phyloP scores from a whole-genome alignment of 2,797 vertebrate species.

The Chelon labrosus region DNA sequence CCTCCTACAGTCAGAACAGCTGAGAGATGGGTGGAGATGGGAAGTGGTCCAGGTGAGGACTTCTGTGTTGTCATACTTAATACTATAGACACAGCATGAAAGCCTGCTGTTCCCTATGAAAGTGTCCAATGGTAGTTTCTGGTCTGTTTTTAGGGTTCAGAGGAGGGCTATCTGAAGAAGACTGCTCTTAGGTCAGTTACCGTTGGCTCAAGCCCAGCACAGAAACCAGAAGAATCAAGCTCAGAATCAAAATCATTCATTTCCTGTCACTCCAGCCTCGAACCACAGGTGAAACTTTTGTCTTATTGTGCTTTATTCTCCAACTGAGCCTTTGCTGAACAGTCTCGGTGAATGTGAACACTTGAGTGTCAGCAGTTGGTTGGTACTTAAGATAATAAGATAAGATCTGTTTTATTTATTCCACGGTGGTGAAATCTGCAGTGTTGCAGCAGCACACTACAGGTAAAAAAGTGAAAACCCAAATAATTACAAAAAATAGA shows the following conservation, averaged over 20 bases:
- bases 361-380: neutral
- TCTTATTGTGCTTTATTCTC: neutral
- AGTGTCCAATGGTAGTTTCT: neutral
- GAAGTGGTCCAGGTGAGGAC: constrained; percentile 68
- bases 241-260: neutral
- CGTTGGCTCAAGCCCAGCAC: neutral
- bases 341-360: neutral
- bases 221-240: neutral
- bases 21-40: constrained; percentile 84
- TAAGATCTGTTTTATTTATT: too few relatives aligned
- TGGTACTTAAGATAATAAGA: too few relatives aligned
- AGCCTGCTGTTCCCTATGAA: neutral
- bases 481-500: too few relatives aligned
- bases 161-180: constrained; percentile 78
- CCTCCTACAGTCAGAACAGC: constrained; percentile 65
- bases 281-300: constrained; percentile 30
- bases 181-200: constrained; percentile 53
- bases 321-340: neutral
- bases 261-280: neutral
- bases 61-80: neutral
- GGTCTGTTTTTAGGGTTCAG: constrained; percentile 54
- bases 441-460: too few relatives aligned
- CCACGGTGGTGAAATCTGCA: too few relatives aligned
- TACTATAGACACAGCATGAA: neutral
- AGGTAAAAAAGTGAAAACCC: too few relatives aligned